Evolutionary conservation across 2,797 vertebrate genomes (phyloP).

Genomic region (Acanthopagrus latus): DNA sequence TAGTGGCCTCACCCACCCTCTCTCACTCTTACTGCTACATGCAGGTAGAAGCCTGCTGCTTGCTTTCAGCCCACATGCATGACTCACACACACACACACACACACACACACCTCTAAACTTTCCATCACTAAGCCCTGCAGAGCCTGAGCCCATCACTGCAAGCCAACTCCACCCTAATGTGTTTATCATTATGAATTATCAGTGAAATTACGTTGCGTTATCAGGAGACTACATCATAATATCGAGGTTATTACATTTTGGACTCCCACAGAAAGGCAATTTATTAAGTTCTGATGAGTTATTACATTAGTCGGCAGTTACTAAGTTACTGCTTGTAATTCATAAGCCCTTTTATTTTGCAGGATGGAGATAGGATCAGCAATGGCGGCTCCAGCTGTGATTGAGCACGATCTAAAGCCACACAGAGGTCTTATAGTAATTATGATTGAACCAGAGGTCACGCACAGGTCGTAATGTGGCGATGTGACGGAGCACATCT

Average conservation of each 20-base stretch:
- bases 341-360: constrained; percentile 21
- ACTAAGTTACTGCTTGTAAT: constrained; percentile 25
- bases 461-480: constrained; percentile 17
- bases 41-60: constrained; percentile 72
- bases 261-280: constrained; percentile 4
- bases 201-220: constrained; percentile 38
- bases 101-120: constrained; percentile 49
- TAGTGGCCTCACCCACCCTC: constrained; percentile 37
- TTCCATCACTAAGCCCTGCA: constrained; percentile 53
- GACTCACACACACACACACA: constrained; percentile 43
- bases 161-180: constrained; percentile 20
- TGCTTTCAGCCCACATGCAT: constrained; percentile 28
- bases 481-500: constrained; percentile 29
- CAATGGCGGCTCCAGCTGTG: not conserved
- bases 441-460: constrained; percentile 29
- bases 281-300: constrained; percentile 48
- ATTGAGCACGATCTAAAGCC: not conserved
- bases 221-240: constrained; percentile 41
- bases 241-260: constrained; percentile 35
- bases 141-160: constrained; percentile 32
- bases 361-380: not conserved
- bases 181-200: constrained; percentile 55
- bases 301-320: constrained; percentile 28
- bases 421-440: constrained; percentile 7
- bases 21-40: not conserved